Conservation (phyloP, 2,113 vertebrate species). For the Aphyosemion australe region DNA sequence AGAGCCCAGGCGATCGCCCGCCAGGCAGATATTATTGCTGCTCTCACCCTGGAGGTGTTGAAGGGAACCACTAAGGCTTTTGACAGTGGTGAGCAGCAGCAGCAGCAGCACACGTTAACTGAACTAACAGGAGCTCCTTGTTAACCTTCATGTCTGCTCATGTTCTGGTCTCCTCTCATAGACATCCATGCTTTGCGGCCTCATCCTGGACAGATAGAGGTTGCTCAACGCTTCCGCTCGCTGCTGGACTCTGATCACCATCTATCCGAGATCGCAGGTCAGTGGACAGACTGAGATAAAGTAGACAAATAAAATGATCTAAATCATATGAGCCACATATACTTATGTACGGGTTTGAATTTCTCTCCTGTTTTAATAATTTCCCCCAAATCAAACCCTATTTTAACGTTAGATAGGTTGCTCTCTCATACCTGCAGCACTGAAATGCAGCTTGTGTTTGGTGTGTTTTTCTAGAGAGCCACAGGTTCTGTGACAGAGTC, state of each 20-base stretch:
- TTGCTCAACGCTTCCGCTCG: conserved; percentile 93
- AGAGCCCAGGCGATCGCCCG: conserved; percentile 88
- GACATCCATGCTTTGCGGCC: conserved; percentile 93
- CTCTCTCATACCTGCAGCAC: neutral
- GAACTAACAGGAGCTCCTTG: neutral
- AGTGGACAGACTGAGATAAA: conserved; percentile 9
- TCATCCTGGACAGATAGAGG: conserved; percentile 92
- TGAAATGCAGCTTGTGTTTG: neutral
- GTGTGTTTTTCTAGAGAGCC: conserved; percentile 84
- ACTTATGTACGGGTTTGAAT: neutral
- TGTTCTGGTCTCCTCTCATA: conserved; percentile 56
- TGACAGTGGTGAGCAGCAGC: conserved; percentile 86
- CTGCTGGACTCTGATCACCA: conserved; percentile 97
- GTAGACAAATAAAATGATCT: neutral
- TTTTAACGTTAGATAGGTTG: neutral
- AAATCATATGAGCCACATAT: neutral
- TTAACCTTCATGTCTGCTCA: neutral
- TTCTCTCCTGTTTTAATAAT: neutral
- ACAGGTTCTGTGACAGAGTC: conserved; percentile 94
- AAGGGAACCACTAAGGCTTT: conserved; percentile 98
- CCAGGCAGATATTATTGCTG: conserved; percentile 95
- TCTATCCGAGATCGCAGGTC: conserved; percentile 96
- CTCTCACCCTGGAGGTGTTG: conserved; percentile 94
- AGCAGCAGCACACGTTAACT: neutral
- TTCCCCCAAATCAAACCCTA: neutral